phyloP scores from a whole-genome alignment of 2,797 vertebrate species.

The Chiroxiphia lanceolata region DNA sequence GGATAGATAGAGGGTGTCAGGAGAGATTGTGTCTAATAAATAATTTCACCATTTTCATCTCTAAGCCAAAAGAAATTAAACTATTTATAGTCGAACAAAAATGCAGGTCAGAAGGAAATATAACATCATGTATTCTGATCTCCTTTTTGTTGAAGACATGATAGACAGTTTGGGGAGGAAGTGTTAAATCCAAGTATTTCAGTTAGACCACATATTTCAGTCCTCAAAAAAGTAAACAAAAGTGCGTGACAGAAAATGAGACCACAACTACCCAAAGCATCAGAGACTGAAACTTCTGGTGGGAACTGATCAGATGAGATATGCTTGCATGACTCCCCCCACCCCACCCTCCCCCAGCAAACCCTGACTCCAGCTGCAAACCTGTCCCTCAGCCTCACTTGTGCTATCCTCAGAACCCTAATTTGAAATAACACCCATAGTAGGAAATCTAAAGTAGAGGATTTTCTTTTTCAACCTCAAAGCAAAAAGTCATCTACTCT shows the following conservation, averaged over 20 bases:
- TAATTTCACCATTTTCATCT: neutral
- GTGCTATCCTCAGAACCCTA: neutral
- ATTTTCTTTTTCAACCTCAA: neutral
- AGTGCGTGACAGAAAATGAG: neutral
- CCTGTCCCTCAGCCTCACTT: neutral
- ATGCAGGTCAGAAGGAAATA: neutral
- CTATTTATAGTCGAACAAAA: neutral
- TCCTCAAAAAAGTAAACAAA: neutral
- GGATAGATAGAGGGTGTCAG: neutral
- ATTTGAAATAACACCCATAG: neutral
- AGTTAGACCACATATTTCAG: neutral
- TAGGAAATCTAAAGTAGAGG: neutral
- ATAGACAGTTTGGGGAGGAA: neutral
- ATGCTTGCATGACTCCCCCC: neutral
- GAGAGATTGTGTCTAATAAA: neutral
- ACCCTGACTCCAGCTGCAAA: neutral
- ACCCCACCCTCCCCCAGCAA: neutral
- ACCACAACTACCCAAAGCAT: neutral
- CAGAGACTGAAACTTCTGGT: neutral
- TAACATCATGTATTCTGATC: neutral
- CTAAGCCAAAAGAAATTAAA: neutral
- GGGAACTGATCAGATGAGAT: conserved; percentile 2
- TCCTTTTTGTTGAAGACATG: neutral
- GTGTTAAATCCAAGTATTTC: neutral
- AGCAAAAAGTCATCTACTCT: neutral